Evolutionary conservation across 2,888 invertebrate species (phyloP).

Genomic region (Biston betularia): DNA sequence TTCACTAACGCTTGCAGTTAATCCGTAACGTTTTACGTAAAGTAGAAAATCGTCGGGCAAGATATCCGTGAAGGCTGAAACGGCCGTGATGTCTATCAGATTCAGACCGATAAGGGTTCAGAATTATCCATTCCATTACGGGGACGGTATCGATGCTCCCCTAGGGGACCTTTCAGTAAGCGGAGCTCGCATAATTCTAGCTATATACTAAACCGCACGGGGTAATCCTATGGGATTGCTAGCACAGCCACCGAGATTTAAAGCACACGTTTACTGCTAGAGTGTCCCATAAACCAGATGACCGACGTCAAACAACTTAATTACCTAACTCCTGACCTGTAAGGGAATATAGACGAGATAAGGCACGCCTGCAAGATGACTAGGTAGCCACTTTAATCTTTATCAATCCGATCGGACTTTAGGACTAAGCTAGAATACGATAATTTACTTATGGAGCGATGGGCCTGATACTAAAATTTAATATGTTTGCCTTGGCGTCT

Average conservation of each 20-base stretch:
- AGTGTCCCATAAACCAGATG: conserved; percentile 19
- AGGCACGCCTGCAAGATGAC: conserved; percentile 24
- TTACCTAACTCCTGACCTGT: conserved; percentile 19
- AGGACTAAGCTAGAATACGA: conserved; percentile 11
- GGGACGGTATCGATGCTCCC: conserved; percentile 50
- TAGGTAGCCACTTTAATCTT: conserved; percentile 13
- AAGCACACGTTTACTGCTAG: conserved; percentile 31
- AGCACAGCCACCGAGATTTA: conserved; percentile 23
- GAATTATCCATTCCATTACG: conserved; percentile 60
- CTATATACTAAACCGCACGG: conserved; percentile 37
- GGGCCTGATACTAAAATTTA: conserved; percentile 14
- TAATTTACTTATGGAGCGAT: conserved; percentile 4
- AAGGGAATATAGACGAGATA: conserved; percentile 21
- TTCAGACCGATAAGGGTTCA: conserved; percentile 49
- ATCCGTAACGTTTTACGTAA: conserved; percentile 9
- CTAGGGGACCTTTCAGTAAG: conserved; percentile 49
- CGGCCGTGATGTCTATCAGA: conserved; percentile 18
- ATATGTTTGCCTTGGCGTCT: not conserved
- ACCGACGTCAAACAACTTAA: conserved; percentile 34
- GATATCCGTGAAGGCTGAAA: conserved; percentile 1
- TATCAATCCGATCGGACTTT: conserved; percentile 11
- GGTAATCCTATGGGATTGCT: conserved; percentile 27
- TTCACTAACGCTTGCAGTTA: conserved; percentile 10
- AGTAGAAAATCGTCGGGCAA: conserved; percentile 8
- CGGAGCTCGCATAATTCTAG: conserved; percentile 42